Conservation (phyloP, 2,113 vertebrate species). For the Elgaria multicarinata region DNA sequence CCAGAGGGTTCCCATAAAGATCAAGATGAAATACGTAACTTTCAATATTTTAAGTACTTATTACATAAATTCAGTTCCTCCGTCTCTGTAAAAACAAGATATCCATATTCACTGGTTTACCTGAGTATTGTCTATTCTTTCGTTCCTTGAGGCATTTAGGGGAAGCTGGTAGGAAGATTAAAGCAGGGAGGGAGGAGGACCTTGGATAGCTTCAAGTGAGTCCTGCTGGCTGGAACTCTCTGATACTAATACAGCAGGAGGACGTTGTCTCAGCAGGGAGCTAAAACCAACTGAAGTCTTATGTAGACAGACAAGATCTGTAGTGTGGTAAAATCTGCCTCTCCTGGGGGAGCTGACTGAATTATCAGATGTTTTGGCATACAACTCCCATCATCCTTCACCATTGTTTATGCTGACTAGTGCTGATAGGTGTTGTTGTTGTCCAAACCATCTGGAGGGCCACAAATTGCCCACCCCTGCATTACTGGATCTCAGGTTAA, state of each 20-base stretch:
- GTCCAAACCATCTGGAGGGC: background rate
- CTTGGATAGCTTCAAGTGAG: no score
- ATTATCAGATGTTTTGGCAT: background rate
- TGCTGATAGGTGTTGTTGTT: background rate
- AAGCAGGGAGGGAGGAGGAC: no score
- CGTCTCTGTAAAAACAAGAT: background rate
- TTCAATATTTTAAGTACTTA: background rate
- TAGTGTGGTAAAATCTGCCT: no score
- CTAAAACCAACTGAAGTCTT: no score
- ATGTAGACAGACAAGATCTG: no score
- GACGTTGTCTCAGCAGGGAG: no score
- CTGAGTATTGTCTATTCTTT: background rate
- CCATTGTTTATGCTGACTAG: background rate
- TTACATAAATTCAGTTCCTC: background rate
- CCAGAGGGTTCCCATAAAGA: background rate
- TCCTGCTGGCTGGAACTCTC: no score
- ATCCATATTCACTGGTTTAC: background rate
- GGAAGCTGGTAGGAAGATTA: no score
- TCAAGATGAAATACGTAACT: background rate
- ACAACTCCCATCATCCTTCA: background rate
- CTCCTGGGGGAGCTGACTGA: no score
- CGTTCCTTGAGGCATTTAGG: no score
- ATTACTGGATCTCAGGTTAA: slow-evolving; percentile 23
- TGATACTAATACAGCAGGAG: no score
- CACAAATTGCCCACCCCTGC: no score